Conservation (phyloP, 2,888 invertebrate genomes). For the Strigamia crassipes region DNA sequence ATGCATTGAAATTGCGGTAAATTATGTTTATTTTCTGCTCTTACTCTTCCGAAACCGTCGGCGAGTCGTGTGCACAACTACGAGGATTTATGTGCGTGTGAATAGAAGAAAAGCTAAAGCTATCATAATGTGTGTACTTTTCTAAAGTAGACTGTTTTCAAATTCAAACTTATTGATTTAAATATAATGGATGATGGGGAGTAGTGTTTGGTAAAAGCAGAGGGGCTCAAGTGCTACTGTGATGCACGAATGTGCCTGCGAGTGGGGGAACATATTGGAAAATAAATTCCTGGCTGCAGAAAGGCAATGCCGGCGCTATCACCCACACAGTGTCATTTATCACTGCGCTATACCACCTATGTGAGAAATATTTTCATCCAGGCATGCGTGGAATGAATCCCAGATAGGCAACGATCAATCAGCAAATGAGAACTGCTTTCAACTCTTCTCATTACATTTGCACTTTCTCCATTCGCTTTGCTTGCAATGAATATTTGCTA, state of each 20-base stretch:
- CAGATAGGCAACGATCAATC: conserved; percentile 40
- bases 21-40: too few relatives aligned
- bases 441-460: conserved; percentile 11
- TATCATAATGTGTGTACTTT: conserved; percentile 22
- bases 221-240: conserved; percentile 28
- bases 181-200: conserved; percentile 33
- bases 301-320: conserved; percentile 19
- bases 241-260: conserved; percentile 21
- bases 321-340: conserved; percentile 34
- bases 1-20: too few relatives aligned
- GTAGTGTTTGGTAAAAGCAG: conserved; percentile 22
- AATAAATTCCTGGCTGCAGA: conserved; percentile 36
- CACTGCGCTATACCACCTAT: conserved; percentile 36
- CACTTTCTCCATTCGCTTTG: not conserved
- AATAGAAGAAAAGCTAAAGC: conserved; percentile 11
- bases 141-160: conserved; percentile 21
- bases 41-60: too few relatives aligned
- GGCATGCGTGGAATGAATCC: conserved; percentile 40
- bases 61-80: not conserved
- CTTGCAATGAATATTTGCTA: not conserved
- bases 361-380: conserved; percentile 40
- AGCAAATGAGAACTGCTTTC: conserved; percentile 28
- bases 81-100: not conserved
- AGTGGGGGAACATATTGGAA: conserved; percentile 39
- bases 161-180: conserved; percentile 40